Evolutionary conservation across 2,888 invertebrate species (phyloP).

Genomic region (Melipona bicolor): DNA sequence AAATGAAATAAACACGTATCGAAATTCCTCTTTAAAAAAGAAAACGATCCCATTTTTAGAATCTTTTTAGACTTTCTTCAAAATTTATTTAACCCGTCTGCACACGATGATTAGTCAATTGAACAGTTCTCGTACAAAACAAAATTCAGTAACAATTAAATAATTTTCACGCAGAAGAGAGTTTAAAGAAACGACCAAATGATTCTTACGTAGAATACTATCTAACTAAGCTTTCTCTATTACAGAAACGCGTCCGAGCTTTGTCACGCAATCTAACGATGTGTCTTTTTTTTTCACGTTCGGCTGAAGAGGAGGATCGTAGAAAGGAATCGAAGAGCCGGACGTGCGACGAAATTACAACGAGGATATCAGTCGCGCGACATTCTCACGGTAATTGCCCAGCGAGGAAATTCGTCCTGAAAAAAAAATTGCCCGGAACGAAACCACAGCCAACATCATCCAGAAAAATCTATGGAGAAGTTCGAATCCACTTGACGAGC

Average conservation of each 20-base stretch:
- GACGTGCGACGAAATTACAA: not conserved
- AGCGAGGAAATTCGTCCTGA: not conserved
- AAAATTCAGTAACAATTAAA: too few species aligned
- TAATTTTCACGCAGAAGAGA: too few species aligned
- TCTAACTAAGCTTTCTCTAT: not conserved
- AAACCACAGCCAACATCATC: constrained; percentile 29
- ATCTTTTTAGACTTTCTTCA: too few species aligned
- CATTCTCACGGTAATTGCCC: constrained; percentile 8
- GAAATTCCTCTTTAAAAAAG: too few species aligned
- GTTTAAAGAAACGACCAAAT: not conserved
- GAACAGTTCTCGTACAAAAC: too few species aligned
- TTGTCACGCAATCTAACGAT: not conserved
- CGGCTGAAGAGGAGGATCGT: not conserved
- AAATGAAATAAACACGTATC: too few species aligned
- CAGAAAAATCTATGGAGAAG: constrained; percentile 12
- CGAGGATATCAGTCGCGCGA: not conserved
- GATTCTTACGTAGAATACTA: not conserved
- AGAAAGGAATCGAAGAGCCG: not conserved
- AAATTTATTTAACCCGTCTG: too few species aligned
- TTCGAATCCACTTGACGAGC: constrained; percentile 12
- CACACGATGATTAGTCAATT: too few species aligned
- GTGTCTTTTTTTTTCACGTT: not conserved
- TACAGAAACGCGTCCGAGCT: not conserved
- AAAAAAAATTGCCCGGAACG: constrained; percentile 1
- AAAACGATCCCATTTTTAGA: too few species aligned